phyloP scores from a whole-genome alignment of 2,113 vertebrate species.

The Pedetes capensis region DNA sequence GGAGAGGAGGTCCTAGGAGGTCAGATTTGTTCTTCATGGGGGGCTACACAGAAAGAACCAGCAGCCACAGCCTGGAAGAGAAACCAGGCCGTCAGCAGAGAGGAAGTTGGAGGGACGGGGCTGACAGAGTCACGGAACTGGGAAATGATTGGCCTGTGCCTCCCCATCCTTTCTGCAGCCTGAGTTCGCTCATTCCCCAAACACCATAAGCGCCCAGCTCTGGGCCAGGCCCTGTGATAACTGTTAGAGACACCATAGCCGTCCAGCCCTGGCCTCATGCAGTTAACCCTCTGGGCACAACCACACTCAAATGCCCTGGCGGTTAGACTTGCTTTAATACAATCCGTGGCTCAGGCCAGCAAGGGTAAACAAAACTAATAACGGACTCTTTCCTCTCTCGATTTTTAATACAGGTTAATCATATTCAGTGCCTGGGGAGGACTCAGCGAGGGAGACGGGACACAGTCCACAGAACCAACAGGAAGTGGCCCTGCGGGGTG shows the following conservation, averaged over 20 bases:
- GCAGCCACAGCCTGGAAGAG: neutral
- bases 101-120: neutral
- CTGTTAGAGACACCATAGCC: neutral
- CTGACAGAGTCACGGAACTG: neutral
- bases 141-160: neutral
- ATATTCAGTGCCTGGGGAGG: neutral
- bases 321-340: neutral
- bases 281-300: neutral
- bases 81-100: neutral
- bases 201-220: neutral
- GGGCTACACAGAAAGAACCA: neutral
- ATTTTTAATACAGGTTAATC: neutral
- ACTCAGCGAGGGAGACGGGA: neutral
- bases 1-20: neutral
- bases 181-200: neutral
- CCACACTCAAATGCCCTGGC: accelerated
- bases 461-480: neutral
- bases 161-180: accelerated
- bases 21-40: neutral
- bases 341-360: neutral
- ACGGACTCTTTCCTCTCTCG: neutral
- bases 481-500: neutral
- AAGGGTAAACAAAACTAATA: neutral
- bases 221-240: neutral
- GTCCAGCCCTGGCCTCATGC: neutral